phyloP scores from a whole-genome alignment of 2,113 vertebrate genomes.

The Sphaerodactylus townsendi region DNA sequence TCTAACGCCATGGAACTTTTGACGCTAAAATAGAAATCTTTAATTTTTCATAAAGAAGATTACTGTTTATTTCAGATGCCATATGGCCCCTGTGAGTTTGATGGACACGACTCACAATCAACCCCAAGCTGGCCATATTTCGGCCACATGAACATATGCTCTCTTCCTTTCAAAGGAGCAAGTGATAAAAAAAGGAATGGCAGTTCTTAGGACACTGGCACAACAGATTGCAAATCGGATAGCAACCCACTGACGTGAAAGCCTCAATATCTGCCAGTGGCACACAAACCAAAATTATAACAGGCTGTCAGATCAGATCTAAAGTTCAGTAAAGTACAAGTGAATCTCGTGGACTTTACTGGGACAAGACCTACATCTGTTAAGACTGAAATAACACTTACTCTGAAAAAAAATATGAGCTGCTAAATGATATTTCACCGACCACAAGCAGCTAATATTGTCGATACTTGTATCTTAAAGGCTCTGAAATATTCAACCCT shows the following conservation, averaged over 20 bases:
- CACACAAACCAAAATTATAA: neutral
- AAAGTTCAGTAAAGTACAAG: neutral
- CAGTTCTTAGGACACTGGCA: neutral
- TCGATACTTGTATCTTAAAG: neutral
- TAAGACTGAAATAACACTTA: neutral
- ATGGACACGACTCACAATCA: too few species aligned
- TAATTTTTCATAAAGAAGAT: too few species aligned
- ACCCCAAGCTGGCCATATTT: neutral
- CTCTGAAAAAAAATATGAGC: neutral
- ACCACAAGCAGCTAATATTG: neutral
- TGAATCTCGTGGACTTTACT: neutral
- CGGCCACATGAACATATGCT: neutral
- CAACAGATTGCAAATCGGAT: neutral
- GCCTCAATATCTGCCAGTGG: neutral
- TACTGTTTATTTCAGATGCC: neutral
- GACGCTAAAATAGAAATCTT: too few species aligned
- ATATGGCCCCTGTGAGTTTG: neutral
- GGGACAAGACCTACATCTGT: neutral
- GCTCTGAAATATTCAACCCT: too few species aligned
- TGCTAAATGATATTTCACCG: neutral
- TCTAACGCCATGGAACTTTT: too few species aligned
- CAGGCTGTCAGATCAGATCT: conserved; percentile 2
- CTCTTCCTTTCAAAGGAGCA: neutral
- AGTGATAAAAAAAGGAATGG: neutral
- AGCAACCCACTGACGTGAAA: conserved; percentile 20